A percentile compares a stretch with the other conserved stretches of the same genome.
These are phyloP conservation scores for Erebia ligea DNA, from an alignment of 2,888 invertebrate species.

Conservation along the genomic window DNA sequence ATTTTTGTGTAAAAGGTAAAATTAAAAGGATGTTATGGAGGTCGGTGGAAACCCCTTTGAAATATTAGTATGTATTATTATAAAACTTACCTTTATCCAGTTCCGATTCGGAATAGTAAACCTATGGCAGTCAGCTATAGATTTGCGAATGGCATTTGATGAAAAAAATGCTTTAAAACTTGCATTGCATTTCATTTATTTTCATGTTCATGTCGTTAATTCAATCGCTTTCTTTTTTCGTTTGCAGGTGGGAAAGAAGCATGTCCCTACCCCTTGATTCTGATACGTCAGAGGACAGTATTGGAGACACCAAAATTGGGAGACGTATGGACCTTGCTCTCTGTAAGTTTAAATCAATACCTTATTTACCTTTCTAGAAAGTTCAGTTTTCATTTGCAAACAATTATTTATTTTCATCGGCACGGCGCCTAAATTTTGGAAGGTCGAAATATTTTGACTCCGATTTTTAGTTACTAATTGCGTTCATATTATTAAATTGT, in stretches of 20 bases:
- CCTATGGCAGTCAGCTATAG: no score
- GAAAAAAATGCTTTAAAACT: no score
- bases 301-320: conserved; percentile 75
- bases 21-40: no score
- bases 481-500: conserved; percentile 46
- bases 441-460: conserved; percentile 53
- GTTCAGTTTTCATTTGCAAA: conserved; percentile 78
- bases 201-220: not conserved
- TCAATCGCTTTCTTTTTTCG: conserved; percentile 17
- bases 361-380: conserved; percentile 57
- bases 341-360: conserved; percentile 85
- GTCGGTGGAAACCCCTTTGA: no score
- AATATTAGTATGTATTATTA: no score
- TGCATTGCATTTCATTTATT: not conserved
- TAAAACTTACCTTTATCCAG: no score
- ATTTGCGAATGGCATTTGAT: not conserved
- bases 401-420: conserved; percentile 78
- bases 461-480: conserved; percentile 41
- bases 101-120: no score
- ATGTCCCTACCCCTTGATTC: conserved; percentile 86
- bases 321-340: conserved; percentile 93
- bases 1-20: no score
- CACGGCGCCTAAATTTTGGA: conserved; percentile 71
- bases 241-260: conserved; percentile 86
- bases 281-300: conserved; percentile 74